Evolutionary conservation across 2,888 invertebrate species (phyloP).

Genomic region (Idaea biselata): DNA sequence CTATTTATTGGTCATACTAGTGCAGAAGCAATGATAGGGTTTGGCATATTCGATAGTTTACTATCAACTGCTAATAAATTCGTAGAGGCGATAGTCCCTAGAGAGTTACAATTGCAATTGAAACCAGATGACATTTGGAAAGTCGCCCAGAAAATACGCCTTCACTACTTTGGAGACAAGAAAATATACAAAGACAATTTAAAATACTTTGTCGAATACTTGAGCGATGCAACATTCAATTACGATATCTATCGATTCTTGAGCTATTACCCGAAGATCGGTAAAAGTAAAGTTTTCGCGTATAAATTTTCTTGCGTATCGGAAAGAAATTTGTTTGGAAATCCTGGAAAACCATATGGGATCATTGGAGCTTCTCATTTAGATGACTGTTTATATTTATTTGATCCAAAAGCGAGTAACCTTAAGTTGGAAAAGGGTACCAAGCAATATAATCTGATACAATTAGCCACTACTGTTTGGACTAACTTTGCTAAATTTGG

Average conservation of each 20-base stretch:
- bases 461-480: constrained; percentile 40
- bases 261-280: constrained; percentile 18
- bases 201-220: constrained; percentile 29
- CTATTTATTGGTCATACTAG: constrained; percentile 84
- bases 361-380: constrained; percentile 42
- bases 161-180: constrained; percentile 35
- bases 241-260: constrained; percentile 35
- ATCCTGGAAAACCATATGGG: constrained; percentile 31
- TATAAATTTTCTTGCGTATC: constrained; percentile 43
- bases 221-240: constrained; percentile 26
- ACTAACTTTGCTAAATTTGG: constrained; percentile 60
- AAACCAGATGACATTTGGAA: constrained; percentile 29
- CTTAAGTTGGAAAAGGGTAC: constrained; percentile 35
- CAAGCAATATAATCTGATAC: constrained; percentile 42
- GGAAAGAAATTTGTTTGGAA: constrained; percentile 39
- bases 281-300: constrained; percentile 31
- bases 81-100: constrained; percentile 35
- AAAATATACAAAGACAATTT: constrained; percentile 26
- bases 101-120: constrained; percentile 31
- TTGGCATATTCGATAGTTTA: constrained; percentile 12
- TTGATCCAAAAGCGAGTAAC: constrained; percentile 32
- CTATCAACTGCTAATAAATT: constrained; percentile 23
- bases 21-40: constrained; percentile 76
- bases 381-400: constrained; percentile 46
- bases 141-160: constrained; percentile 28